Evolutionary conservation across 2,888 invertebrate species (phyloP).

Genomic region (Drosophila austrosaltans): DNA sequence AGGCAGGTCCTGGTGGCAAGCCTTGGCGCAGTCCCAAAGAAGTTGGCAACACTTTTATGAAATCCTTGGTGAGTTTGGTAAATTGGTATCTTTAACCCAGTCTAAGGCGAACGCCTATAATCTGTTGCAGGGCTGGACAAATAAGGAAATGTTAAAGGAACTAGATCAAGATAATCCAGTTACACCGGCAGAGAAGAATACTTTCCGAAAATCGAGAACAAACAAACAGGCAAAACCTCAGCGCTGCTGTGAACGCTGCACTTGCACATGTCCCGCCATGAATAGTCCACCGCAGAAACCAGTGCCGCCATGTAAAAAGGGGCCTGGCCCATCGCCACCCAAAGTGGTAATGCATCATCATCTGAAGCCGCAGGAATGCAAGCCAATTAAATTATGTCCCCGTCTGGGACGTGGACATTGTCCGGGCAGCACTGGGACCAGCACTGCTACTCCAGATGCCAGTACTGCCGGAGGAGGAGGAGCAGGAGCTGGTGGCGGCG

Average conservation of each 20-base stretch:
- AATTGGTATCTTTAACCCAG: not conserved
- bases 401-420: slow-evolving; percentile 59
- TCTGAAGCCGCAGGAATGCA: slow-evolving; percentile 49
- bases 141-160: slow-evolving; percentile 82
- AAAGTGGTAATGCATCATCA: slow-evolving; percentile 32
- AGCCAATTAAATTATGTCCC: slow-evolving; percentile 71
- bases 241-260: slow-evolving; percentile 81
- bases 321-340: slow-evolving; percentile 29
- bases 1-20: slow-evolving; percentile 86
- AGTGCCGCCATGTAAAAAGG: slow-evolving; percentile 19
- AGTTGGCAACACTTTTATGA: slow-evolving; percentile 89
- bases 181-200: slow-evolving; percentile 80
- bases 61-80: slow-evolving; percentile 87
- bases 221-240: slow-evolving; percentile 67
- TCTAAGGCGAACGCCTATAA: not conserved
- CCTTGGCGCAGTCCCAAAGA: slow-evolving; percentile 90
- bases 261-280: slow-evolving; percentile 79
- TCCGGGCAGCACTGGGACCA: slow-evolving; percentile 46
- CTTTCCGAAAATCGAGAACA: slow-evolving; percentile 77
- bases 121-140: slow-evolving; percentile 82
- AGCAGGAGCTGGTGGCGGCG: too few relatives aligned
- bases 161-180: slow-evolving; percentile 82
- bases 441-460: slow-evolving; percentile 37
- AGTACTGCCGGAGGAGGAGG: slow-evolving; percentile 21
- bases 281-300: slow-evolving; percentile 62